These are phyloP conservation scores for Etheostoma nigrum DNA, from an alignment of 2,797 vertebrate species.

Conservation along the genomic window DNA sequence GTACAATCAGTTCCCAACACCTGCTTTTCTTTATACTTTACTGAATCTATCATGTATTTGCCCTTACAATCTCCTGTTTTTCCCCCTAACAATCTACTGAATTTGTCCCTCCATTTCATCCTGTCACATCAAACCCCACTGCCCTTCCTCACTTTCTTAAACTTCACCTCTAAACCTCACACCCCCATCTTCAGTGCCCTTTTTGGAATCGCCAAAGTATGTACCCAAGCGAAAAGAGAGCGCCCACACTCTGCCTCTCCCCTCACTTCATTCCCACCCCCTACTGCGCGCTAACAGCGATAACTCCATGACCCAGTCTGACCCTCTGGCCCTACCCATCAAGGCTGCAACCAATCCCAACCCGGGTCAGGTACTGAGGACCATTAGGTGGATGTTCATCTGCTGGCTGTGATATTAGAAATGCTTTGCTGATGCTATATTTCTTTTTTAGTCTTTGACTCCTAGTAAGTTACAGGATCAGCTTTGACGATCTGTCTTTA, in stretches of 20 bases:
- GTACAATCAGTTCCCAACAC: conserved; percentile 5
- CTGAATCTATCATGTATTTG: conserved; percentile 8
- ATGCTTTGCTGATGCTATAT: neutral
- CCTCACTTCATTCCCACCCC: conserved; percentile 84
- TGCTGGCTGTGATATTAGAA: conserved; percentile 31
- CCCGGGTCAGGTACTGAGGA: conserved; percentile 80
- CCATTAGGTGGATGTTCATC: conserved; percentile 12
- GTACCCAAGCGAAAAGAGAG: conserved; percentile 87
- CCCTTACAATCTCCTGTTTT: conserved; percentile 9
- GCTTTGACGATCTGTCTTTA: neutral
- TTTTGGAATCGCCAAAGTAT: conserved; percentile 93
- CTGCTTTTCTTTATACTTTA: conserved; percentile 21
- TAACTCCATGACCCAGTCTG: conserved; percentile 89
- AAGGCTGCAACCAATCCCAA: conserved; percentile 79
- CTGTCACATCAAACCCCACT: conserved; percentile 22
- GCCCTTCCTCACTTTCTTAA: neutral
- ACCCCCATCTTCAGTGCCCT: conserved; percentile 84
- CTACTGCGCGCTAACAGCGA: conserved; percentile 93
- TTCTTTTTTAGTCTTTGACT: conserved; percentile 1
- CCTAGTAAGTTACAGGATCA: neutral
- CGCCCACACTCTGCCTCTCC: conserved; percentile 84
- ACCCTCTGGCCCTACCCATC: conserved; percentile 82
- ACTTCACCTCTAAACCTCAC: conserved; percentile 9
- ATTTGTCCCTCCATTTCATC: conserved; percentile 20
- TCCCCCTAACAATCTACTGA: conserved; percentile 13